Evolutionary conservation across 2,888 invertebrate species (phyloP), one percentile per base, ranked within the genome.

Genomic region (Lepidochrysops patricia): DNA sequence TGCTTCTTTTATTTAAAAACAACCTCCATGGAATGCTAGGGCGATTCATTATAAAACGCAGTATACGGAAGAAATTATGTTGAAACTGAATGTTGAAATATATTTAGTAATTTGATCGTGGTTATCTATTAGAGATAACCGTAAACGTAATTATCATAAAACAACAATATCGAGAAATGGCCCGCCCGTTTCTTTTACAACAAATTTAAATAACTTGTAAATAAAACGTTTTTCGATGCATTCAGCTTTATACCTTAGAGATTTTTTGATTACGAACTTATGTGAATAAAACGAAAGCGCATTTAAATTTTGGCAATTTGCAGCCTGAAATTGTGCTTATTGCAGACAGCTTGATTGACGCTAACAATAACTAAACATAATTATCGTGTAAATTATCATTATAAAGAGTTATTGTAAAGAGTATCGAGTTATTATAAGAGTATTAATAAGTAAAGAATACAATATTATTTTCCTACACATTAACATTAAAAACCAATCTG

Each of bases 101-200:
- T 60, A 60, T 60, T 63, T 60, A 34, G 34, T 29, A 34, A 60
- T 61, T 63, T 58, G 43, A 61, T 63, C 61, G 54, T 54, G 59
- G 60, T 56, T 58, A 43, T 50, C 34, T 49, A n/a, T 37, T 60
- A 48, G 32, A 32, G 32, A 58, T 58, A n/a, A n/a, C n/a, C n/a
- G 26, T 32, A 32, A 60, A 60, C 34, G 56, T 56, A 54, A 58
- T 58, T 61, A 56, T 35, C 43, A 58, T 61, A 58, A 58, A 61
- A 57, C 61, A 57, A 61, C 61, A 54, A 54, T 54, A 54, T 32
- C 54, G 54, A 12, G 29, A 29, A 29, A 54, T 32, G 12, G 19
- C 9, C 12, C 13, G 29, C 15, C 29, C 29, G 54, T 32, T 54
- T 54, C 32, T 54, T 54, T 1, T 9, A 54, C 54, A 54, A 54